phyloP scores from a whole-genome alignment of 2,113 vertebrate species.

The Bujurquina vittata region DNA sequence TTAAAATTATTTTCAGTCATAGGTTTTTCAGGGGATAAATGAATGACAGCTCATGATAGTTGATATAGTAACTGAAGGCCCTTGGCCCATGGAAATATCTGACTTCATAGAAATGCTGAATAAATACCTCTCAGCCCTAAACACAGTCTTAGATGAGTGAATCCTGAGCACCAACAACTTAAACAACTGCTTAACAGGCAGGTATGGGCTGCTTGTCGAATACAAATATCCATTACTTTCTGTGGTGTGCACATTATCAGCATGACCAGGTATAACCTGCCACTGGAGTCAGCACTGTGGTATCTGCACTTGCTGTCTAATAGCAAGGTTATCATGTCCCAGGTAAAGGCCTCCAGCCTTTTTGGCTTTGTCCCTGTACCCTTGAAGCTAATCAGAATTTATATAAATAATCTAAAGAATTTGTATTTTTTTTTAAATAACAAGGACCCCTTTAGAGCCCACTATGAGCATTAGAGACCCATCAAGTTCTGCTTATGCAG shows the following conservation, averaged over 20 bases:
- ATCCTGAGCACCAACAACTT: neutral
- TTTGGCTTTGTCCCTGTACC: neutral
- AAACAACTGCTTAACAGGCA: neutral
- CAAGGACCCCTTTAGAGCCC: too few relatives aligned
- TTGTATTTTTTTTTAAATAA: too few relatives aligned
- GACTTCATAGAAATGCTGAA: neutral
- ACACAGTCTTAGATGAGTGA: rapidly evolving
- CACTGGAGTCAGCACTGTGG: neutral
- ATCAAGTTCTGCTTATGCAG: neutral
- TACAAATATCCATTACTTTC: neutral
- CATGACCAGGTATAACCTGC: neutral
- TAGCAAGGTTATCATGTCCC: neutral
- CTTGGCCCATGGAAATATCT: neutral
- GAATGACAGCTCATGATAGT: neutral
- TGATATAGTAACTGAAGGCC: neutral
- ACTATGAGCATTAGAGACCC: neutral
- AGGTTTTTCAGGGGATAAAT: neutral
- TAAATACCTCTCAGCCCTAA: neutral
- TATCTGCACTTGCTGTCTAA: neutral
- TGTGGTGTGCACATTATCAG: neutral
- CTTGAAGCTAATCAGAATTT: neutral
- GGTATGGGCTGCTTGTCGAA: neutral
- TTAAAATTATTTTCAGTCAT: neutral
- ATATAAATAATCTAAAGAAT: neutral
- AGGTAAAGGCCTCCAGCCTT: neutral